Conservation (phyloP, 2,888 invertebrate species). For the Aporophyla nigra region DNA sequence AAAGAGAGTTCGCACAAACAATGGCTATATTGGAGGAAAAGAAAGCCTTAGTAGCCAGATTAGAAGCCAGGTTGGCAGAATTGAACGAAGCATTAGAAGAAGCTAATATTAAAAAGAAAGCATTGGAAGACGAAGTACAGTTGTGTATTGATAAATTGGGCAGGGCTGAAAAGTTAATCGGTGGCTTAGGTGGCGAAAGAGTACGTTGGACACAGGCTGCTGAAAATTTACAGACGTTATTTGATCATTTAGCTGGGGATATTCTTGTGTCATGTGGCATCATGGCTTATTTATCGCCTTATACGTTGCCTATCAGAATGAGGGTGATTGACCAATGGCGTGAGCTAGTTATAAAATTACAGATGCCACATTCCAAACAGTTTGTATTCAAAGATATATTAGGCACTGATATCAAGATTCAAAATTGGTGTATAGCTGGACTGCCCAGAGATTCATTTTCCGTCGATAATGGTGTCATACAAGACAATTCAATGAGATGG, state of each 20-base stretch:
- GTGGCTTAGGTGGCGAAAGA: constrained; percentile 97
- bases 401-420: constrained; percentile 96
- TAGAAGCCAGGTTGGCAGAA: constrained; percentile 94
- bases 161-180: constrained; percentile 96
- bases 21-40: constrained; percentile 97
- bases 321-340: constrained; percentile 94
- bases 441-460: constrained; percentile 96
- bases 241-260: constrained; percentile 96
- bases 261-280: constrained; percentile 96
- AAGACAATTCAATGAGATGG: constrained; percentile 94
- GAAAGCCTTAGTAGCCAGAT: constrained; percentile 93
- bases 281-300: constrained; percentile 97
- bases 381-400: constrained; percentile 94
- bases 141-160: constrained; percentile 96
- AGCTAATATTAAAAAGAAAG: constrained; percentile 92
- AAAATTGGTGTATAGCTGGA: constrained; percentile 96
- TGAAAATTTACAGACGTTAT: constrained; percentile 93
- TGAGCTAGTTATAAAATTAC: constrained; percentile 91
- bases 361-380: constrained; percentile 94
- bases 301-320: constrained; percentile 93
- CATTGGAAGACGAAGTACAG: constrained; percentile 94
- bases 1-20: constrained; percentile 95
- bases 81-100: constrained; percentile 93
- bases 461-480: constrained; percentile 96
- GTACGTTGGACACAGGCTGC: constrained; percentile 96